Base-by-base conservation (phyloP, 2,888 invertebrate genomes). In the Balanococcus diminutus region DNA sequence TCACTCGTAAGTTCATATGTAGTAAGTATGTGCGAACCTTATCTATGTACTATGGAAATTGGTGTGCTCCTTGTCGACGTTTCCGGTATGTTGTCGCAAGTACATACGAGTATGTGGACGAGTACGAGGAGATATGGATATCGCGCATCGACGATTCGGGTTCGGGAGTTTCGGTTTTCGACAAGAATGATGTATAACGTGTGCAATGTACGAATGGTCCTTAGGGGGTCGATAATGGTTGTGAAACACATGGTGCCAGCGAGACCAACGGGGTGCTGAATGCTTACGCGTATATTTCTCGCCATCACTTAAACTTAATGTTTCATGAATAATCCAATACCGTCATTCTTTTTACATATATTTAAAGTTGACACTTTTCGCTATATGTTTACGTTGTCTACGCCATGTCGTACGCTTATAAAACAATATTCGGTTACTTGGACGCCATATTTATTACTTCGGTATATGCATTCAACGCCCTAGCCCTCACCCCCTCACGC, bases 281-380 rank as follows among this genome's bases (percentile, higher is more conserved):
- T 56, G 56, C 84, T 84, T 72, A 61, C 82, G 25, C 82, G 31
- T 39, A 19, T 31, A 51, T 51, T 82, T 51, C 82, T 46, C 82
- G 46, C 82, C 31, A 82, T 82, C 81, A 28, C 61, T 36, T 39
- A 56, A 39, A 84, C 67, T 61, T 61, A 84, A 67, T 84, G 84
- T 84, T 61, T 84, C 84, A 84, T 84, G 84, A 61, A 84, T 84
- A 84, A 84, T 84, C 84, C 61, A 84, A 84, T 84, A 84, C 84
- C 84, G 84, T 39, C 84, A 84, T 84, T 84, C 84, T 84, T 84
- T 84, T 84, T 84, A 84, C 84, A 67, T 84, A 84, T 84, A 84
- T 84, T 84, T 67, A 67, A 67, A 67, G 36, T 84, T 84, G 84
- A 84, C 84, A 84, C 72, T 84, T 61, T 84, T 79, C 14, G 32